phyloP scores from a whole-genome alignment of 92 coral and sea anemone species.

The Parazoanthus atlanticus region DNA sequence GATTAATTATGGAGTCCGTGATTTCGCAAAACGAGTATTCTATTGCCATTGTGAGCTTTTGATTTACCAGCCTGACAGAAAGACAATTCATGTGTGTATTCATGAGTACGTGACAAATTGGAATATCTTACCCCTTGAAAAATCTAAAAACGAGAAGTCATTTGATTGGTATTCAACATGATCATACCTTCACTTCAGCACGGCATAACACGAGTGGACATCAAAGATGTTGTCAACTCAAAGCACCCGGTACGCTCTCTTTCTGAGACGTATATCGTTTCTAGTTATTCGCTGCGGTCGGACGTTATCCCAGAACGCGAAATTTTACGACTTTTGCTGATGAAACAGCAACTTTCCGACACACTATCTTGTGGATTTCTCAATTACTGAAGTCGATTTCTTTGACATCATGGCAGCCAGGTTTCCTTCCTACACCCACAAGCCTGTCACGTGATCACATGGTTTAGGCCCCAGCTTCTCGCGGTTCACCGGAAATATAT shows the following conservation, averaged over 20 bases:
- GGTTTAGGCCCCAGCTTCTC: not conserved
- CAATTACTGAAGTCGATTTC: slow-evolving; percentile 14
- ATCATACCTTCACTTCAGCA: slow-evolving; percentile 24
- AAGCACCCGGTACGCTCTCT: not conserved
- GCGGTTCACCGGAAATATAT: slow-evolving; percentile 5
- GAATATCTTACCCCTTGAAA: not conserved
- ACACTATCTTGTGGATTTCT: not conserved
- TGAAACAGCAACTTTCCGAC: not conserved
- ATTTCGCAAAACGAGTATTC: not conserved
- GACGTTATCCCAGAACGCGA: not conserved
- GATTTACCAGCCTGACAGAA: slow-evolving; percentile 9
- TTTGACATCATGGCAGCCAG: slow-evolving; percentile 29
- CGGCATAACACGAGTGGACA: not conserved
- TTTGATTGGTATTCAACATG: not conserved
- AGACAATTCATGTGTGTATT: not conserved
- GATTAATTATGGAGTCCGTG: not conserved
- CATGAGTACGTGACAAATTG: not conserved
- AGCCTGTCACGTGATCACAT: slow-evolving; percentile 22
- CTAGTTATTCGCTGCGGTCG: not conserved
- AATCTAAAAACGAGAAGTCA: not conserved
- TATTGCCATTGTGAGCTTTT: not conserved
- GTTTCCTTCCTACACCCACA: slow-evolving; percentile 34
- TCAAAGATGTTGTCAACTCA: not conserved
- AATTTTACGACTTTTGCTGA: not conserved
- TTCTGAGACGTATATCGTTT: not conserved